Conservation (phyloP, 2,797 vertebrate species). For the Crenuchus spilurus region DNA sequence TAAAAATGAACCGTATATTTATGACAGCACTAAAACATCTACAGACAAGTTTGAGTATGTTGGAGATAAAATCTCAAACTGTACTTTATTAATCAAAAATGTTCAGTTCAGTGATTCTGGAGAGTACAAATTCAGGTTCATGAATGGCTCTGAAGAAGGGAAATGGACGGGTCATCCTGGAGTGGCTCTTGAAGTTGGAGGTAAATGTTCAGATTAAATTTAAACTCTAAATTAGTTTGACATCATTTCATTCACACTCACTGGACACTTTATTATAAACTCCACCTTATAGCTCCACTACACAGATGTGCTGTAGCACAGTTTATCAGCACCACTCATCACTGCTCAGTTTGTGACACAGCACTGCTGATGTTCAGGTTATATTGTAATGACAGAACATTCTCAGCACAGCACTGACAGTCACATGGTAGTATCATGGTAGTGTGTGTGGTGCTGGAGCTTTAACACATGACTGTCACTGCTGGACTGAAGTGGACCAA, state of each 20-base stretch:
- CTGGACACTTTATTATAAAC: too few relatives aligned
- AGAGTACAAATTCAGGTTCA: conserved; percentile 37
- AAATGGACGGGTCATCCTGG: neutral
- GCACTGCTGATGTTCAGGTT: too few relatives aligned
- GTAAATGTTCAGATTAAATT: conserved; percentile 5
- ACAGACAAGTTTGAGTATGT: neutral
- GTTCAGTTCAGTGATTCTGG: conserved; percentile 1
- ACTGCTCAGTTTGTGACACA: too few relatives aligned
- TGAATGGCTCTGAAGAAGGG: accelerated
- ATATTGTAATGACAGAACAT: too few relatives aligned
- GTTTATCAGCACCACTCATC: too few relatives aligned
- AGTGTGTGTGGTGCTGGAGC: too few relatives aligned
- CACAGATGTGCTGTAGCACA: neutral
- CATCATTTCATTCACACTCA: neutral
- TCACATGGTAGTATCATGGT: too few relatives aligned
- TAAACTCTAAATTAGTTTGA: neutral
- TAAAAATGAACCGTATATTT: neutral
- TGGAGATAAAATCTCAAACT: conserved; percentile 26
- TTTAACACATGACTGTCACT: too few relatives aligned
- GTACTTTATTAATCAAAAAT: conserved; percentile 32
- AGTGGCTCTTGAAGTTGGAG: neutral
- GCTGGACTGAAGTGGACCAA: too few relatives aligned
- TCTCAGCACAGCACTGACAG: too few relatives aligned
- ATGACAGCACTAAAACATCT: neutral
- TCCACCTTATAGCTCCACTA: neutral